A percentile compares a stretch with the other conserved stretches of the same genome.
phyloP scores from a whole-genome alignment of 2,113 vertebrate genomes.

The Romanogobio albipinnatus region DNA sequence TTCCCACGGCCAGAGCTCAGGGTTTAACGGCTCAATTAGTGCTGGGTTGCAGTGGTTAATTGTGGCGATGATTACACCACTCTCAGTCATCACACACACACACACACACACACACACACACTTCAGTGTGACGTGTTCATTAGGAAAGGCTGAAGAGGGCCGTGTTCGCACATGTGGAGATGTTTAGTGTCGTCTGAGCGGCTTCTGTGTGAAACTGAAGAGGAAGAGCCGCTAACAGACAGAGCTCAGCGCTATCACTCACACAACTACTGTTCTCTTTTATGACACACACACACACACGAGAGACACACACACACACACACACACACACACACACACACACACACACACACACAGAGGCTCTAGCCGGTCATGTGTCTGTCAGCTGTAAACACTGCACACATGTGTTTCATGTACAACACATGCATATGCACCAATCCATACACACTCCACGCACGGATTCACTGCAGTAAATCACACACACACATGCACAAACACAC shows the following conservation, averaged over 20 bases:
- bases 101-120: neutral
- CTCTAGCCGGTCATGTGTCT: neutral
- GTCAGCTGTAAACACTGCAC: neutral
- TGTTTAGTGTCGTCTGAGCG: neutral
- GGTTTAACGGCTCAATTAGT: neutral
- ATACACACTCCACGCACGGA: neutral
- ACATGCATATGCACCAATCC: neutral
- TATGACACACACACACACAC: neutral
- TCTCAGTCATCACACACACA: neutral
- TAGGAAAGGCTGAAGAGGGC: neutral
- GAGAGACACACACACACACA: neutral
- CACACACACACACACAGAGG: neutral
- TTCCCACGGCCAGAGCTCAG: neutral
- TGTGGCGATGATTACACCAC: neutral
- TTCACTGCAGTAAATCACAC: neutral
- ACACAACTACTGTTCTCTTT: neutral
- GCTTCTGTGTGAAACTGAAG: conserved; percentile 9
- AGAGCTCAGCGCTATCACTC: neutral
- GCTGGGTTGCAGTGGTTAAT: neutral
- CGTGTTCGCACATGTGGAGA: conserved; percentile 8
- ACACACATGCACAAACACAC: neutral
- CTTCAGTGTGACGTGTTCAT: neutral
- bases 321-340: neutral
- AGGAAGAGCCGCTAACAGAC: neutral
- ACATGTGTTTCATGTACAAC: neutral